These are phyloP conservation scores for Hydractinia echinata DNA, from an alignment of 30 jellyfish, hydroid and myxozoan genomes.

Conservation along the genomic window DNA sequence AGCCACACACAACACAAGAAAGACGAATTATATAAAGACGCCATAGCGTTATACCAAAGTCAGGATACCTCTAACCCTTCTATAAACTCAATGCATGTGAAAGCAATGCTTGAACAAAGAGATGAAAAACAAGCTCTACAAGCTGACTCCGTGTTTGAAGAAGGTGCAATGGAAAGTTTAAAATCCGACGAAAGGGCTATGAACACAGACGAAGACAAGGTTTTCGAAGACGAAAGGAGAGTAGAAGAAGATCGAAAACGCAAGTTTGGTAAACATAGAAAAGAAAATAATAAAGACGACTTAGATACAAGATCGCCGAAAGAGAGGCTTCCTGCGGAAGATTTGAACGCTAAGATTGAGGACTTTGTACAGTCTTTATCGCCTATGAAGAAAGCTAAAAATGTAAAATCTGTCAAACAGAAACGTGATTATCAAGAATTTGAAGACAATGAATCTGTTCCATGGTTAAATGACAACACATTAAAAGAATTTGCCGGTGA, in stretches of 20 bases:
- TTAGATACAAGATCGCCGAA: not conserved
- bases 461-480: conserved; percentile 19
- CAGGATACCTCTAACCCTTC: not conserved
- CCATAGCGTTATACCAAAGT: not conserved
- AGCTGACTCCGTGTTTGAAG: conserved; percentile 4
- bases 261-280: conserved; percentile 7
- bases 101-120: conserved; percentile 4
- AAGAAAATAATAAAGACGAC: not conserved
- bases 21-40: conserved; percentile 17
- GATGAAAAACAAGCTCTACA: not conserved
- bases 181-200: not conserved
- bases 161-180: conserved; percentile 7
- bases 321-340: too few species aligned
- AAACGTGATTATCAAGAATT: conserved; percentile 18
- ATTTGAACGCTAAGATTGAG: not conserved
- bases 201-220: conserved; percentile 4
- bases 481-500: conserved; percentile 19
- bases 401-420: not conserved
- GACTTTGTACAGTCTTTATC: conserved; percentile 8
- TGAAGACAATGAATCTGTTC: conserved; percentile 3
- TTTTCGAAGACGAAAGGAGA: not conserved
- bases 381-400: not conserved
- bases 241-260: conserved; percentile 1
- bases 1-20: not conserved
- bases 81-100: not conserved